These are phyloP conservation scores for Galeruca laticollis DNA, from an alignment of 2,888 invertebrate species.

Conservation along the genomic window DNA sequence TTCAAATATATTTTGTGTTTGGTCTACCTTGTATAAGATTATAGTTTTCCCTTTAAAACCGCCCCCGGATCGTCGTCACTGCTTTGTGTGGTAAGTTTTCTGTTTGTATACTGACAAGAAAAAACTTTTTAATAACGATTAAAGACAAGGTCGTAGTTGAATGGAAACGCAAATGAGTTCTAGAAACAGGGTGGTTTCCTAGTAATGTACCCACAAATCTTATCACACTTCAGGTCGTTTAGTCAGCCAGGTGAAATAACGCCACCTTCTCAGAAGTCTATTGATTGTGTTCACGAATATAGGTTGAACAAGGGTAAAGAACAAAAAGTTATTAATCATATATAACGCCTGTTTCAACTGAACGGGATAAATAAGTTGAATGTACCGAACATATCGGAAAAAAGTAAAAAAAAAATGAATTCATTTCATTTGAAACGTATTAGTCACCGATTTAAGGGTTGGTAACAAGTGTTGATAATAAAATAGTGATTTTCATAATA, in stretches of 20 bases:
- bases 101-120: conserved; percentile 24
- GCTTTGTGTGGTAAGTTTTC: background rate
- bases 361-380: background rate
- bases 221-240: conserved; percentile 35
- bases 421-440: background rate
- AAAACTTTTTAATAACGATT: conserved; percentile 25
- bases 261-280: conserved; percentile 32
- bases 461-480: background rate
- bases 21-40: too few species aligned
- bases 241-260: conserved; percentile 35
- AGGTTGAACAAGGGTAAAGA: conserved; percentile 23
- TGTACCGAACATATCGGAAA: background rate
- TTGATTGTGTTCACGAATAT: conserved; percentile 36
- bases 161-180: conserved; percentile 37
- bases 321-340: conserved; percentile 6
- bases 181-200: conserved; percentile 35
- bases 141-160: conserved; percentile 24
- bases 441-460: background rate
- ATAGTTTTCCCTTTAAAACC: too few species aligned
- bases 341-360: background rate
- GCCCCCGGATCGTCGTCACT: background rate
- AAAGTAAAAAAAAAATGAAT: background rate
- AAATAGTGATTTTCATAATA: background rate
- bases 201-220: conserved; percentile 38
- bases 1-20: too few species aligned